Evolutionary conservation across 2,113 vertebrate species (phyloP).

Genomic region (Pandion haliaetus): DNA sequence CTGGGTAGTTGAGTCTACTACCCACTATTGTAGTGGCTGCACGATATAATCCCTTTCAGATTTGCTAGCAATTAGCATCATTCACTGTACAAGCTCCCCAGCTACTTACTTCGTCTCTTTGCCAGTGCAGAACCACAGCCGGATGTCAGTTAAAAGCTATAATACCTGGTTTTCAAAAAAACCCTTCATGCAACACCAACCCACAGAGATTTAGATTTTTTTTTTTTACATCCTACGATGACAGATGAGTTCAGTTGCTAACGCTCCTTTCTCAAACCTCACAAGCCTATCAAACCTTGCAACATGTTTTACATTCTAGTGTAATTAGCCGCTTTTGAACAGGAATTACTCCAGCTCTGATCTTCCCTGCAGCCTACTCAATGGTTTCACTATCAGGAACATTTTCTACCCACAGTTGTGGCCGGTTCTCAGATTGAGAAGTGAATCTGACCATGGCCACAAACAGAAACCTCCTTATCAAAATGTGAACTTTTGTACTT

Average conservation of each 20-base stretch:
- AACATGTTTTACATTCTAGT: not conserved
- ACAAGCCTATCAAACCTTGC: not conserved
- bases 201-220: not conserved
- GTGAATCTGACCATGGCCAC: not conserved
- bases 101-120: not conserved
- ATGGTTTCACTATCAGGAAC: not conserved
- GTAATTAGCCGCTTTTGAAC: not conserved
- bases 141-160: not conserved
- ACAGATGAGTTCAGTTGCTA: not conserved
- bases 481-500: not conserved
- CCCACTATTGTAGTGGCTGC: not conserved
- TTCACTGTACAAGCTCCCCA: not conserved
- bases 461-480: not conserved
- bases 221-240: not conserved
- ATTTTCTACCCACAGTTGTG: not conserved
- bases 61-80: not conserved
- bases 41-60: not conserved
- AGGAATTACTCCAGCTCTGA: not conserved
- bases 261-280: not conserved
- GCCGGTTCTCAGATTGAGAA: not conserved
- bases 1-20: not conserved
- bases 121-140: not conserved
- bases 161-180: not conserved
- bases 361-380: not conserved
- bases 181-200: not conserved